Conservation (phyloP, 35 echinoderm and acorn worm species). For the Hemicentrotus pulcherrimus region DNA sequence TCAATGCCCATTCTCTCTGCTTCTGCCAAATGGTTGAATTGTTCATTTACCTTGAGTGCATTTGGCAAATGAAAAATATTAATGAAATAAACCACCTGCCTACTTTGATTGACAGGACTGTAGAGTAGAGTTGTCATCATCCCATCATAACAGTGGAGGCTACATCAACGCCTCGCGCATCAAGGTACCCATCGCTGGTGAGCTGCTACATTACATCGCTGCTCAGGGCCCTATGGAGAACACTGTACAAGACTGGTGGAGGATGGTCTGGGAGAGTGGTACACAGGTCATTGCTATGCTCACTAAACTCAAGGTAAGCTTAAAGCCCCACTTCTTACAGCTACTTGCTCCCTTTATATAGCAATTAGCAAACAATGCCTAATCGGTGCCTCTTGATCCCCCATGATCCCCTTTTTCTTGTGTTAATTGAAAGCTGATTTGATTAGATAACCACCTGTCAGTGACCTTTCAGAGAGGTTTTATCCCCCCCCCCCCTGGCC, state of each 20-base stretch:
- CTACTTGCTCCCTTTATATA: too few relatives aligned
- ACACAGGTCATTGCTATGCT: conserved; percentile 96
- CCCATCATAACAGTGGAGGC: conserved; percentile 87
- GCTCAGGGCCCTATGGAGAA: conserved; percentile 81
- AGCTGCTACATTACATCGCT: conserved; percentile 82
- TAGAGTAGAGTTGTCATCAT: conserved; percentile 69
- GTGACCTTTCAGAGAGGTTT: too few relatives aligned
- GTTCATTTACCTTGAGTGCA: too few relatives aligned
- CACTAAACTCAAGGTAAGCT: conserved; percentile 78
- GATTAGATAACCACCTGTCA: too few relatives aligned
- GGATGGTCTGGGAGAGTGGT: conserved; percentile 93
- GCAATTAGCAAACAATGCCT: too few relatives aligned
- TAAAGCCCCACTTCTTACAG: background rate
- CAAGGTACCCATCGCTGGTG: conserved; percentile 72
- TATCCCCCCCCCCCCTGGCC: too few relatives aligned
- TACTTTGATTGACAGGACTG: conserved; percentile 71
- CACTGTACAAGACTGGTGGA: conserved; percentile 97
- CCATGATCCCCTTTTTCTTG: too few relatives aligned
- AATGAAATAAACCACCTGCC: background rate
- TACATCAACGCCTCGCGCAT: conserved; percentile 98
- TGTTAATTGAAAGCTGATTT: too few relatives aligned
- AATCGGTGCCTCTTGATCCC: too few relatives aligned
- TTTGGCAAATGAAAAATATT: background rate
- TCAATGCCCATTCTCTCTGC: background rate
- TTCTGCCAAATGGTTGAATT: background rate